These are phyloP conservation scores for Epirrhoe alternata DNA, from an alignment of 2,888 invertebrate genomes.

Conservation along the genomic window DNA sequence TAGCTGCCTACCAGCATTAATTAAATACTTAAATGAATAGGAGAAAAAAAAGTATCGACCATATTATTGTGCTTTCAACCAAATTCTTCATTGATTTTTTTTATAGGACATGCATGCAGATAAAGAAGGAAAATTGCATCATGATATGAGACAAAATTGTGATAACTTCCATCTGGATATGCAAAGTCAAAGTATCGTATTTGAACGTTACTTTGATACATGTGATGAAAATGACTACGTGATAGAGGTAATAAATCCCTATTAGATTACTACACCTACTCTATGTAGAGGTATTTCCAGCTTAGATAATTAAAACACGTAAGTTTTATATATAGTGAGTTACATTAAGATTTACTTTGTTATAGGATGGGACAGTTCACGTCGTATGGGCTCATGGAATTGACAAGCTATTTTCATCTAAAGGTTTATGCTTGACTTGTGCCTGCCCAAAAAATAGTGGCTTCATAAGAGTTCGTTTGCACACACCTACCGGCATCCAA, in stretches of 20 bases:
- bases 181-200: constrained; percentile 89
- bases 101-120: constrained; percentile 90
- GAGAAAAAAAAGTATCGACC: no score
- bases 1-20: constrained; percentile 38
- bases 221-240: constrained; percentile 94
- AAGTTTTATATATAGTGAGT: neutral
- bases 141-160: constrained; percentile 92
- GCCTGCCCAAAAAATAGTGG: constrained; percentile 85
- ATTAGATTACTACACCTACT: neutral
- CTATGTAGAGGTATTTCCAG: no score
- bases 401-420: constrained; percentile 89
- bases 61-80: no score
- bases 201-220: constrained; percentile 92
- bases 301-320: no score
- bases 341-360: neutral
- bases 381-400: constrained; percentile 93
- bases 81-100: neutral
- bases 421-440: constrained; percentile 87
- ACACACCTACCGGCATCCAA: constrained; percentile 70
- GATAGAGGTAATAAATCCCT: constrained; percentile 86
- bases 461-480: constrained; percentile 91
- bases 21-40: no score
- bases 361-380: constrained; percentile 95
- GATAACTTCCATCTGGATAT: constrained; percentile 83
- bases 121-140: constrained; percentile 86